Conservation (phyloP, 2,888 invertebrate species). For the Eupsilia transversa region DNA sequence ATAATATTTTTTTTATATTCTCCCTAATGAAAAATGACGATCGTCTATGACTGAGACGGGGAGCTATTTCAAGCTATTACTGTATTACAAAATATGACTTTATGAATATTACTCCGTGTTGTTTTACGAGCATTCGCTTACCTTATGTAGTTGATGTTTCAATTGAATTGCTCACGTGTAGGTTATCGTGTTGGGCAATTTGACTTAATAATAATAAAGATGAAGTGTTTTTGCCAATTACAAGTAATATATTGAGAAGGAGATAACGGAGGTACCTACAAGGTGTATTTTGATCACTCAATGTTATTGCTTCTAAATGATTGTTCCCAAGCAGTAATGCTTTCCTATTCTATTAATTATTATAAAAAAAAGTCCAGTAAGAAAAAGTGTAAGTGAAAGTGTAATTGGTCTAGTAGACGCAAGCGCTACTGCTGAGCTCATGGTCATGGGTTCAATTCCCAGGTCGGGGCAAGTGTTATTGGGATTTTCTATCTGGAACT, state of each 20-base stretch:
- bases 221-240: neutral
- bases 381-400: neutral
- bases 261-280: no score
- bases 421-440: neutral
- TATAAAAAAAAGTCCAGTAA: neutral
- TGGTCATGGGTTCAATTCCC: neutral
- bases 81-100: constrained; percentile 54
- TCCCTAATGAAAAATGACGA: constrained; percentile 62
- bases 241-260: neutral
- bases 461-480: neutral
- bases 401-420: neutral
- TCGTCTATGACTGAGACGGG: constrained; percentile 43
- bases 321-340: neutral
- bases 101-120: constrained; percentile 56
- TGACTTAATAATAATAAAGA: constrained; percentile 15
- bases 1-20: constrained; percentile 61
- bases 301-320: neutral
- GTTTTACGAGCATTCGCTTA: constrained; percentile 48
- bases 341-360: neutral
- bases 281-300: no score
- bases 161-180: constrained; percentile 48
- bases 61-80: constrained; percentile 35
- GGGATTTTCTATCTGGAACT: neutral
- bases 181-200: constrained; percentile 15
- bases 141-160: constrained; percentile 20